Evolutionary conservation across 2,888 invertebrate genomes (phyloP), one percentile per base, ranked within the genome.

Genomic region (Megalurothrips usitatus): DNA sequence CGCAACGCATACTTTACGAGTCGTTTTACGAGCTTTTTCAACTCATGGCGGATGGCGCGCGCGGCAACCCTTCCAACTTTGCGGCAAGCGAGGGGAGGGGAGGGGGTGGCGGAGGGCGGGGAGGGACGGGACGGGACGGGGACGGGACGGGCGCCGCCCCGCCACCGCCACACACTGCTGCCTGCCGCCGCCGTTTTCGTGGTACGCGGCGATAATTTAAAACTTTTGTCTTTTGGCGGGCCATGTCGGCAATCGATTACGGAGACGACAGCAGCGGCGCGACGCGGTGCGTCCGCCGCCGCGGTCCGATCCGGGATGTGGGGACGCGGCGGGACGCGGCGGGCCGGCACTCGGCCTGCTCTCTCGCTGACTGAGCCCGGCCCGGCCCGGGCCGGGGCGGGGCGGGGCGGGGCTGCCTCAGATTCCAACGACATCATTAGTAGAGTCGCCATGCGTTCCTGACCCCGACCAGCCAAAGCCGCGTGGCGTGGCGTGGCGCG

Each of bases 341-440:
- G n/a, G n/a, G n/a, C n/a, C n/a, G n/a, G n/a, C n/a, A n/a, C n/a
- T n/a, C n/a, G n/a, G n/a, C n/a, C n/a, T 52, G 14, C 14, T 52
- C n/a, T 58, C 58, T n/a, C 58, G 6, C 58, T 8, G 17, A n/a
- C 58, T 58, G 19, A 58, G 17, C 58, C n/a, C 58, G 6, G 58
- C 58, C 58, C 4, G 52, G 52, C 17, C 58, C 58, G 58, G 58
- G 52, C 6, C 52, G 52, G 34, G 34, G 2, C 34, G 34, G 34
- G 34, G 34, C 34, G 34, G 34, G 34, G 58, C 58, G 58, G 58
- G 17, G 58, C 17, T 58, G 58, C 58, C 14, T 19, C 58, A n/a
- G 58, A 58, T 58, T 58, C 58, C 58, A 17, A 58, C 58, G 58
- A 58, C 58, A 58, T 58, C 58, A 58, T 58, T 58, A 58, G 58